phyloP scores from a whole-genome alignment of 1,140 invertebrate genomes.

The Listronotus bonariensis region DNA sequence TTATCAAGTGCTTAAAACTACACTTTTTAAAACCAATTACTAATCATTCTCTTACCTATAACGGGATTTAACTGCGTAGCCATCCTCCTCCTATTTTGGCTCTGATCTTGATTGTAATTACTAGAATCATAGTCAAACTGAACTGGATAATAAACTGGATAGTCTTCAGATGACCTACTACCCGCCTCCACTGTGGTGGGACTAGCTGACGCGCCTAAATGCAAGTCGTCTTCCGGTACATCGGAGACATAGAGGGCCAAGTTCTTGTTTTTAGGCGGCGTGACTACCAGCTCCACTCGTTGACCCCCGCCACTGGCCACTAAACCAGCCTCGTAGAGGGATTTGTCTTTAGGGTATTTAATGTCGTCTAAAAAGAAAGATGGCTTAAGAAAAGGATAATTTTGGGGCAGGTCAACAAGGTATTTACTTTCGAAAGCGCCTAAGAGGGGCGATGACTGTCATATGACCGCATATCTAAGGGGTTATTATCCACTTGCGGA shows the following conservation, averaged over 20 bases:
- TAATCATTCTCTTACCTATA: constrained; percentile 13
- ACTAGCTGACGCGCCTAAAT: constrained; percentile 62
- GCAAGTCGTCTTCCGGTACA: constrained; percentile 58
- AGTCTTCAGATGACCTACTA: constrained; percentile 20
- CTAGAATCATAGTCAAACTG: constrained; percentile 6
- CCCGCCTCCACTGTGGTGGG: constrained; percentile 56
- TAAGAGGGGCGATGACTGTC: too few species aligned
- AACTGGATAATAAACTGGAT: neutral
- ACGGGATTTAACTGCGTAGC: constrained; percentile 25
- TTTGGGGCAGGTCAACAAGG: too few species aligned
- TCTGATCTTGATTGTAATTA: neutral
- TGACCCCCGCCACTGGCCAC: constrained; percentile 32
- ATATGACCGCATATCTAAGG: too few species aligned
- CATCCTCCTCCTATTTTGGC: constrained; percentile 10
- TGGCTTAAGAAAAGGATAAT: too few species aligned
- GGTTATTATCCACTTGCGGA: too few species aligned
- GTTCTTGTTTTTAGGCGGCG: constrained; percentile 43
- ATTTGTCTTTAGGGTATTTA: constrained; percentile 55
- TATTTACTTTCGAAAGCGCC: too few species aligned
- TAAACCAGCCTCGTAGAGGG: constrained; percentile 57
- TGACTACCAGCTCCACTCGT: constrained; percentile 41
- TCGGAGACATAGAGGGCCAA: constrained; percentile 45
- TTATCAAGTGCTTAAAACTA: too few species aligned
- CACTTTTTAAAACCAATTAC: too few species aligned
- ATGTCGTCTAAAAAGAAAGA: constrained; percentile 51